Evolutionary conservation across 2,113 vertebrate genomes (phyloP).

Genomic region (Tachysurus fulvidraco): DNA sequence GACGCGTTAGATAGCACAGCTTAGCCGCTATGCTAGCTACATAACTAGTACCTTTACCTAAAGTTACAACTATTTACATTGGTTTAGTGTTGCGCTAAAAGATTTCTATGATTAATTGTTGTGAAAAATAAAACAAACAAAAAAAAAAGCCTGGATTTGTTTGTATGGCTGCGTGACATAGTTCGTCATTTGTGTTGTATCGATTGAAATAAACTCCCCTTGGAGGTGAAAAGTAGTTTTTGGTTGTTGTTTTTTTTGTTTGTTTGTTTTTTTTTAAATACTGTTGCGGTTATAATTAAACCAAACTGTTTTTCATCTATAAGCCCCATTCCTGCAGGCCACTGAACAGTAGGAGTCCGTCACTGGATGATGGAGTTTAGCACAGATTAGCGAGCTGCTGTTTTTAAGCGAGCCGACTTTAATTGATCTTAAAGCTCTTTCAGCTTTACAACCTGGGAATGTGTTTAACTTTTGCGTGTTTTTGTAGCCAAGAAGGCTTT

Average conservation of each 20-base stretch:
- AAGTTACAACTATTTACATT: background rate
- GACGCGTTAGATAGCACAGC: background rate
- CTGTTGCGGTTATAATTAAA: background rate
- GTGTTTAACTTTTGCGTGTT: background rate
- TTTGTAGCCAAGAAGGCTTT: background rate
- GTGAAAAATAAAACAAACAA: background rate
- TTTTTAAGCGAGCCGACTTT: background rate
- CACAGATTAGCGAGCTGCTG: background rate
- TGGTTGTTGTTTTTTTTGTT: too few species aligned
- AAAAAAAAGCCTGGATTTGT: background rate
- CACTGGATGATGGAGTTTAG: background rate
- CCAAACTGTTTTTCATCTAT: background rate
- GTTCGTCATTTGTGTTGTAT: background rate
- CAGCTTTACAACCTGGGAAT: too few species aligned
- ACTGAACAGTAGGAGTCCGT: background rate
- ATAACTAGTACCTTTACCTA: background rate
- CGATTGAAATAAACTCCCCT: background rate
- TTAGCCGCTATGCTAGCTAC: constrained; percentile 10
- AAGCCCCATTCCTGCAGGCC: background rate
- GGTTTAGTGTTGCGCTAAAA: background rate
- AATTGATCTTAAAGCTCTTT: background rate
- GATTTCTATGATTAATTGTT: background rate
- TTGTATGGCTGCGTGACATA: background rate
- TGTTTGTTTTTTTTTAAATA: background rate
- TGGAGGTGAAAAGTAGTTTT: background rate